These are phyloP conservation scores for Capitulum mitella DNA, from an alignment of 2,888 invertebrate species.

Conservation along the genomic window DNA sequence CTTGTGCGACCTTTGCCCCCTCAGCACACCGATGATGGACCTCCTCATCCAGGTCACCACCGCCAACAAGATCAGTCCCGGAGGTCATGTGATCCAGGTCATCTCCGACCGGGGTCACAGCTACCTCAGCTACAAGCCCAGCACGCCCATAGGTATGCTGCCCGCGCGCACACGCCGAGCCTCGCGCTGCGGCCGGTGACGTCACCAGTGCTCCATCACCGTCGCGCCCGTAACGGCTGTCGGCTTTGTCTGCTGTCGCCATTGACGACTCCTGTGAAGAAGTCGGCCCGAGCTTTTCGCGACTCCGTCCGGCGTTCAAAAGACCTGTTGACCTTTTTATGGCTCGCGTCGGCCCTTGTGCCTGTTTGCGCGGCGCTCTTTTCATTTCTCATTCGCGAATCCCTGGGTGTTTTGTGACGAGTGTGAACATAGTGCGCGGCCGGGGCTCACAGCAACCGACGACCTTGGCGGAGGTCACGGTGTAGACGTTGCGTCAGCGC, in stretches of 20 bases:
- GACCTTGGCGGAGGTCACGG: neutral
- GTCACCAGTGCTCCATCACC: neutral
- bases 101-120: slow-evolving; percentile 54
- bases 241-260: neutral
- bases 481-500: neutral
- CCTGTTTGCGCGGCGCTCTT: neutral
- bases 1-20: slow-evolving; percentile 37
- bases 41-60: slow-evolving; percentile 63
- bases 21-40: slow-evolving; percentile 70
- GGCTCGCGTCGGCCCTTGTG: neutral
- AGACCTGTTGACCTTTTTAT: neutral
- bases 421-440: neutral
- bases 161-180: neutral
- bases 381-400: neutral
- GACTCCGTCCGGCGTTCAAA: neutral
- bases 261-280: neutral
- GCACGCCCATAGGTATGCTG: slow-evolving; percentile 60
- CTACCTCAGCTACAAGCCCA: slow-evolving; percentile 59
- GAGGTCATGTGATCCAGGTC: slow-evolving; percentile 56
- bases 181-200: neutral
- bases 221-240: neutral
- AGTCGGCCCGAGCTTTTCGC: neutral
- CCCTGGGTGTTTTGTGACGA: neutral
- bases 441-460: no score
- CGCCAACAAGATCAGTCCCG: slow-evolving; percentile 58